phyloP scores from a whole-genome alignment of 2,113 vertebrate species.

The Engraulis encrasicolus region DNA sequence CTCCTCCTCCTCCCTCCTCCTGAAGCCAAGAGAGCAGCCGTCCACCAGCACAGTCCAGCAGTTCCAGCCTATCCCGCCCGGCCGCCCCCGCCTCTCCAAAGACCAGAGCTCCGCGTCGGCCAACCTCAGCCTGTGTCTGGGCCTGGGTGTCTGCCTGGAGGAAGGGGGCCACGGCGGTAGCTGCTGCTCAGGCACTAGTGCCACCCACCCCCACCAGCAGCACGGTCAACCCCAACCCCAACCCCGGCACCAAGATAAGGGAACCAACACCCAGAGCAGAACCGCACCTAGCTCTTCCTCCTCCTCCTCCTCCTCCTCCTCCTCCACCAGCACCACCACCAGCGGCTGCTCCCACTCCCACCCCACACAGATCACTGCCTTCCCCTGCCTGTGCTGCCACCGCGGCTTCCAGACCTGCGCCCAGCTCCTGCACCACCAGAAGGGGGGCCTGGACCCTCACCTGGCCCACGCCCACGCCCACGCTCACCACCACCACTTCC shows the following conservation, averaged over 20 bases:
- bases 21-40: conserved; percentile 54
- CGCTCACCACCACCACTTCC: conserved; percentile 65
- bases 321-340: conserved; percentile 38
- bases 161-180: conserved; percentile 53
- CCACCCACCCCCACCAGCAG: conserved; percentile 39
- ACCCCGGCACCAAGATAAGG: conserved; percentile 51
- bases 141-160: conserved; percentile 52
- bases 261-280: conserved; percentile 44
- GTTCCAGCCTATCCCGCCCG: background rate
- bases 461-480: conserved; percentile 62
- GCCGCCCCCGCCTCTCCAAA: conserved; percentile 50
- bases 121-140: conserved; percentile 54
- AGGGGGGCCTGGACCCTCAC: conserved; percentile 44
- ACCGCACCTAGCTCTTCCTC: conserved; percentile 18
- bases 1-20: conserved; percentile 47
- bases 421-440: conserved; percentile 58
- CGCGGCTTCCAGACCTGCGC: conserved; percentile 61
- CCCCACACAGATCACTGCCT: conserved; percentile 60
- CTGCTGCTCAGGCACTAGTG: conserved; percentile 39
- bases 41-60: conserved; percentile 28
- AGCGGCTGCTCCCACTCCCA: conserved; percentile 32
- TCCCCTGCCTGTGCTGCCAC: conserved; percentile 73
- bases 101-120: conserved; percentile 43
- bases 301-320: no score
- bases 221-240: conserved; percentile 38